phyloP scores from a whole-genome alignment of 2,888 invertebrate genomes.

The Pyrocoelia pectoralis region DNA sequence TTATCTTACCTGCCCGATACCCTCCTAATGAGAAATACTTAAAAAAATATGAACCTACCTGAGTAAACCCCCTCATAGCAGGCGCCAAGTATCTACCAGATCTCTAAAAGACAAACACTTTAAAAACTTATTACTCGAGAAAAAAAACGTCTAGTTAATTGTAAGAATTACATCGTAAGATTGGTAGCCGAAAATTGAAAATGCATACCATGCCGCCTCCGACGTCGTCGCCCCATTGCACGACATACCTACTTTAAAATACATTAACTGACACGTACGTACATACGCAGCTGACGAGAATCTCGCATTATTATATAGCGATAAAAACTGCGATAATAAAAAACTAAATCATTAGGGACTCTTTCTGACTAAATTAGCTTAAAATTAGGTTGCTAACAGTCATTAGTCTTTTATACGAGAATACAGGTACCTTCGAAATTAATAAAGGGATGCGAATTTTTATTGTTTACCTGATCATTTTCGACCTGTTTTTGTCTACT shows the following conservation, averaged over 20 bases:
- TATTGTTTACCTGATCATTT: constrained; percentile 8
- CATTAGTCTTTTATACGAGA: constrained; percentile 20
- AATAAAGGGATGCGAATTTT: constrained; percentile 13
- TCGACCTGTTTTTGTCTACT: not conserved
- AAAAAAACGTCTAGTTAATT: constrained; percentile 11
- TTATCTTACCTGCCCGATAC: constrained; percentile 43
- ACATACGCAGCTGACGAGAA: constrained; percentile 31
- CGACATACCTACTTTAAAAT: constrained; percentile 41
- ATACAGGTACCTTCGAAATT: constrained; percentile 20
- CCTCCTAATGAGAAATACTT: constrained; percentile 52
- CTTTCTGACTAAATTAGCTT: constrained; percentile 19
- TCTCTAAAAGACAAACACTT: constrained; percentile 3
- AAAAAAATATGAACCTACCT: constrained; percentile 45
- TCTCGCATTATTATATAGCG: constrained; percentile 29
- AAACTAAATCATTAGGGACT: constrained; percentile 31
- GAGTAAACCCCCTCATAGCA: constrained; percentile 42
- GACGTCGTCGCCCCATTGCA: not conserved
- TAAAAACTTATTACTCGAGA: not conserved
- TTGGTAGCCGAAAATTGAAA: constrained; percentile 36
- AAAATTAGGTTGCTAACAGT: constrained; percentile 23
- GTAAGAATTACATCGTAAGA: constrained; percentile 37
- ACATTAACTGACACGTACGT: constrained; percentile 40
- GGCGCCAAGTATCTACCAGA: constrained; percentile 47
- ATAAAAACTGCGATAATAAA: constrained; percentile 37
- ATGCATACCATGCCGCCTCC: constrained; percentile 36